phyloP scores from a whole-genome alignment of 2,797 vertebrate genomes.

The Hapalemur alaotrensis region DNA sequence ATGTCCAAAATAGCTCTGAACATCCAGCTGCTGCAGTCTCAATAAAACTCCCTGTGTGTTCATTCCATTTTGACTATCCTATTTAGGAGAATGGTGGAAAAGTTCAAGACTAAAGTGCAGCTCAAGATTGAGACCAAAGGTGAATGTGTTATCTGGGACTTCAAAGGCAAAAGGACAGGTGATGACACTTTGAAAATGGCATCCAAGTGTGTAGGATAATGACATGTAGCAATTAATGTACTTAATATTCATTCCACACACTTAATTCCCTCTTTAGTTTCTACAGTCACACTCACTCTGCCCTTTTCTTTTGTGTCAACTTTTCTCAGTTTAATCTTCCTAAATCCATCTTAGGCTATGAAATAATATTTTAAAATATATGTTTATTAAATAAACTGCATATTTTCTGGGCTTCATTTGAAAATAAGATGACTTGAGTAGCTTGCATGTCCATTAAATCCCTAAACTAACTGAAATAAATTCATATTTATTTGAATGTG shows the following conservation, averaged over 20 bases:
- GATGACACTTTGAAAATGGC: background rate
- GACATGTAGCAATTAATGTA: background rate
- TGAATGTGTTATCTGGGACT: background rate
- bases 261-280: background rate
- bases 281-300: background rate
- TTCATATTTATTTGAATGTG: background rate
- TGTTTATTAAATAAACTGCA: background rate
- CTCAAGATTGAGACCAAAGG: background rate
- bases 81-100: background rate
- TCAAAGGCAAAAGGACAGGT: background rate
- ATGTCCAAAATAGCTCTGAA: background rate
- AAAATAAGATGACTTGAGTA: background rate
- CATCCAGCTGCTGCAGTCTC: background rate
- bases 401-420: background rate
- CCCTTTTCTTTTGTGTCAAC: background rate
- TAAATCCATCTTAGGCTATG: background rate
- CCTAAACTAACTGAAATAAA: constrained; percentile 18
- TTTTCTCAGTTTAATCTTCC: background rate
- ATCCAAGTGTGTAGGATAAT: background rate
- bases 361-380: background rate
- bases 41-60: background rate
- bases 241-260: background rate
- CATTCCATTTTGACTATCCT: background rate
- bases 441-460: background rate
- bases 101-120: background rate